Conservation (phyloP, 2,888 invertebrate genomes). For the Epirrhoe tristata region DNA sequence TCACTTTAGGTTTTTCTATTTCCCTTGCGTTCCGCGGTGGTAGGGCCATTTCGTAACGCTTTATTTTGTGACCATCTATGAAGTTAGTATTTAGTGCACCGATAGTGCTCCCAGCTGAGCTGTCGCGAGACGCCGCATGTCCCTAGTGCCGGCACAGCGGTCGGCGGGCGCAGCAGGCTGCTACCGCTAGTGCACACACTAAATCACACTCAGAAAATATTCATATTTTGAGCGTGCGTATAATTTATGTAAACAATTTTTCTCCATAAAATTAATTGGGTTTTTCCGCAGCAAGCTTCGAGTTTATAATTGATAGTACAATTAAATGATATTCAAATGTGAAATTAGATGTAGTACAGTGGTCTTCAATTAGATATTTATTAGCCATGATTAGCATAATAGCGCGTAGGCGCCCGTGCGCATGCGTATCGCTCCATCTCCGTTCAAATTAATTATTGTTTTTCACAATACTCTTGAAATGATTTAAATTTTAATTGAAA, state of each 20-base stretch:
- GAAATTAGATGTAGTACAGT: constrained; percentile 45
- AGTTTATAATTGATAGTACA: constrained; percentile 45
- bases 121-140: background rate
- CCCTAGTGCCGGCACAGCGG: no score
- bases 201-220: constrained; percentile 11
- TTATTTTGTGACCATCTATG: background rate
- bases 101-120: background rate
- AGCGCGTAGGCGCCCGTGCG: constrained; percentile 31
- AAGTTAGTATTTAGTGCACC: background rate
- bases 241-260: constrained; percentile 47
- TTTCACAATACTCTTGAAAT: constrained; percentile 8
- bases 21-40: background rate
- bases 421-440: constrained; percentile 14
- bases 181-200: background rate
- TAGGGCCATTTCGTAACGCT: background rate
- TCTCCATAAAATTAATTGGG: constrained; percentile 47
- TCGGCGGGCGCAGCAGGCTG: background rate
- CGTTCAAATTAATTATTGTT: constrained; percentile 9
- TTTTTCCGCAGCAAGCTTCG: constrained; percentile 44
- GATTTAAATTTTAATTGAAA: constrained; percentile 2
- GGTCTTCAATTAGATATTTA: constrained; percentile 55
- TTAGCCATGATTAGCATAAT: constrained; percentile 54
- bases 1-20: background rate
- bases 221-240: constrained; percentile 25
- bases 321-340: constrained; percentile 49